These are phyloP conservation scores for Aurelia aurita DNA, from an alignment of 30 jellyfish, hydroid and myxozoan species.

Conservation along the genomic window DNA sequence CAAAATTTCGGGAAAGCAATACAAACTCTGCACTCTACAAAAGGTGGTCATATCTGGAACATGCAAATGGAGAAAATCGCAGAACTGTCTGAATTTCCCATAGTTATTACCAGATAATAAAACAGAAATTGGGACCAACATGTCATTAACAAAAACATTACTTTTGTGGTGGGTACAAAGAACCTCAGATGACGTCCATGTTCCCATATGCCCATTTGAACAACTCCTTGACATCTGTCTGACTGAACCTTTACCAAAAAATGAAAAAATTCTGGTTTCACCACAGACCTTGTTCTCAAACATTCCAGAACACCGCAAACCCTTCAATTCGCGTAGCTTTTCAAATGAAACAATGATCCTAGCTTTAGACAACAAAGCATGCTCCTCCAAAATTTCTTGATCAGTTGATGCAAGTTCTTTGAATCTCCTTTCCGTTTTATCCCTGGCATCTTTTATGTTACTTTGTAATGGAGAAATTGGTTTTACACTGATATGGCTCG, in stretches of 20 bases:
- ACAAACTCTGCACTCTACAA: conserved; percentile 8
- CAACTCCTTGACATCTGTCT: conserved; percentile 3
- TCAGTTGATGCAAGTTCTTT: neutral
- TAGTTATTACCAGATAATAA: conserved; percentile 36
- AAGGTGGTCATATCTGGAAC: conserved; percentile 24
- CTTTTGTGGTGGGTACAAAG: neutral
- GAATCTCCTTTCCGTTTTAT: neutral
- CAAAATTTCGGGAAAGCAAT: conserved; percentile 2
- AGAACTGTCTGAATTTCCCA: neutral
- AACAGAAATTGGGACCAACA: conserved; percentile 4
- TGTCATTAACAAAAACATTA: conserved; percentile 21
- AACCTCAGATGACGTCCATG: conserved; percentile 46
- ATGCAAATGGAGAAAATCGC: conserved; percentile 2
- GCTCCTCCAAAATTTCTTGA: neutral
- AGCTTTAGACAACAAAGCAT: neutral
- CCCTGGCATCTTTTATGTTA: neutral
- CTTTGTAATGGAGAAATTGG: neutral
- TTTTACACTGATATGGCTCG: neutral
- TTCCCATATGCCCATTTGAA: neutral
- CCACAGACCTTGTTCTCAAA: neutral
- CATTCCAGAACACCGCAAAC: neutral
- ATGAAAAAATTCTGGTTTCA: neutral
- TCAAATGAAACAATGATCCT: neutral
- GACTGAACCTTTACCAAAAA: conserved; percentile 7
- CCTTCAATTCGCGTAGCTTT: neutral